phyloP scores from a whole-genome alignment of 1,140 invertebrate species.

The Hetaerina americana region DNA sequence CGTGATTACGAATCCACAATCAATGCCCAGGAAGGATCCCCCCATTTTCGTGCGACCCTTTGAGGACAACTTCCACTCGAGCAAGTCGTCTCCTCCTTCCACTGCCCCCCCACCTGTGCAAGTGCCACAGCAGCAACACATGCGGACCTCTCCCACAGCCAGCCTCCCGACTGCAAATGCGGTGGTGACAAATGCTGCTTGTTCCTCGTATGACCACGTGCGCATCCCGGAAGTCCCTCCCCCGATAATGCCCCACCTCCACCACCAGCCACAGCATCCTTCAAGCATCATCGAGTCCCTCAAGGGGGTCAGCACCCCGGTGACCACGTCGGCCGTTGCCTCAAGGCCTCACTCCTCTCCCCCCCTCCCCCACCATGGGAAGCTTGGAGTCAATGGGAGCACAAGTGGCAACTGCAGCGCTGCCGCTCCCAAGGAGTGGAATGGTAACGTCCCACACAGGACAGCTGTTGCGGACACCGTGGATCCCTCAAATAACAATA shows the following conservation, averaged over 20 bases:
- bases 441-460: not conserved
- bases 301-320: not conserved
- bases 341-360: not conserved
- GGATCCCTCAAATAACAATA: too few relatives aligned
- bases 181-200: too few relatives aligned
- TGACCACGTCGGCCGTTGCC: not conserved
- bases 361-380: not conserved
- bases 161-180: not conserved
- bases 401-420: not conserved
- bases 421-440: not conserved
- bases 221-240: not conserved
- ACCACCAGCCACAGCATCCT: not conserved
- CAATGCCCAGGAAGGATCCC: slow-evolving; percentile 13
- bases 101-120: not conserved
- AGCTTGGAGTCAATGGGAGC: not conserved
- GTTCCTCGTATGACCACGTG: not conserved
- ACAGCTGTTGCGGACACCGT: not conserved
- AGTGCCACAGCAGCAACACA: not conserved
- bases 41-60: slow-evolving; percentile 35
- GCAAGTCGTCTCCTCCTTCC: not conserved
- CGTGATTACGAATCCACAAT: not conserved
- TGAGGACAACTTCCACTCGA: slow-evolving; percentile 26
- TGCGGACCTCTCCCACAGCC: not conserved
- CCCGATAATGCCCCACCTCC: not conserved
- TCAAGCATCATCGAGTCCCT: not conserved